Base-by-base conservation (phyloP, 2,888 invertebrate genomes). In the Papilio elwesi region DNA sequence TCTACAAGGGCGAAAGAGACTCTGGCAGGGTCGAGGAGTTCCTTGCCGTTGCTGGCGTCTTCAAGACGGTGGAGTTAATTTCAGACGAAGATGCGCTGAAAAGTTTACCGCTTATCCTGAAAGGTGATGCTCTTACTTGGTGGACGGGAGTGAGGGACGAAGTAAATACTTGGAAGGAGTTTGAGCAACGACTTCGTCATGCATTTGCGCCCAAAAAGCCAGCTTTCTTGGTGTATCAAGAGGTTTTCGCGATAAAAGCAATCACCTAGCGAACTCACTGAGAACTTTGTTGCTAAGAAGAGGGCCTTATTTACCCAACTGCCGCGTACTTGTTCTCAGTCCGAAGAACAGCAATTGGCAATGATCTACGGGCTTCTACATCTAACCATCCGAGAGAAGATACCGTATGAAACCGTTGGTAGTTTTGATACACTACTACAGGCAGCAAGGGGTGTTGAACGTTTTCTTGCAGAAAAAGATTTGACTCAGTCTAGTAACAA, bases 111-210 rank as follows among this genome's bases (percentile, higher is more conserved):
- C 52, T 52, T 52, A 52, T 52, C 52, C 9, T 15, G 6, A 52
- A 52, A 52, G 52, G 15, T 52, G n/a, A 52, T 52, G 52, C 52
- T 15, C 52, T 52, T 52, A 52, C 15, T 52, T 52, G 52, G 52
- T 52, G 52, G 52, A 52, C 52, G 10, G 52, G 15, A 52, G 52
- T 52, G 15, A 52, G 52, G 15, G 9, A n/a, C 6, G 15, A 52
- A 6, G 15, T 52, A 52, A 52, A 6, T 15, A 52, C 52, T 7
- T n/a, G 52, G 52, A 52, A n/a, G 52, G 52, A 52, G 52, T 52
- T 52, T 52, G 52, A 52, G 10, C 15, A 15, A 52, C 52, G 52
- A n/a, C 52, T 52, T 52, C 52, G 52, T 52, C 52, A 52, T n/a
- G 52, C 52, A n/a, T 52, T 52, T 52, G 52, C 52, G 8, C 15